Conservation (phyloP, 2,113 vertebrate genomes). For the Cygnus buccinator region DNA sequence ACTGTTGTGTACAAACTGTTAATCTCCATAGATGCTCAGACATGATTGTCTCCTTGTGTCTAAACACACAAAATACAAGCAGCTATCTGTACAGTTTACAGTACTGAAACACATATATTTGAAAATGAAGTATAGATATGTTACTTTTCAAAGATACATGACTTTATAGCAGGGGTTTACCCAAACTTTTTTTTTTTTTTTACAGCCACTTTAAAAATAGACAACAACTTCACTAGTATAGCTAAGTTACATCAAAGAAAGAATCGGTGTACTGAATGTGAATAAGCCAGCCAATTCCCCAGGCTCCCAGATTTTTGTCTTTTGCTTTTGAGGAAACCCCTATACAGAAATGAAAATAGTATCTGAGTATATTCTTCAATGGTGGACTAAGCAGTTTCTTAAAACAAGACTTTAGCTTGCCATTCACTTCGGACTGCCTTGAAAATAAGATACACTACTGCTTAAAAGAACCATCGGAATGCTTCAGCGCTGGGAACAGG, state of each 20-base stretch:
- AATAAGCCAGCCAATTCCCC: slow-evolving; percentile 87
- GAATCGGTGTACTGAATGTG: slow-evolving; percentile 75
- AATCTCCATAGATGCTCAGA: slow-evolving; percentile 86
- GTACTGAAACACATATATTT: slow-evolving; percentile 96
- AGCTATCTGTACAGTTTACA: slow-evolving; percentile 93
- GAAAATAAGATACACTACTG: slow-evolving; percentile 80
- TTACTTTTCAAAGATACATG: slow-evolving; percentile 99
- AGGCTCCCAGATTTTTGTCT: slow-evolving; percentile 80
- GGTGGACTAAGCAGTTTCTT: slow-evolving; percentile 86
- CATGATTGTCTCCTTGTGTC: slow-evolving; percentile 98
- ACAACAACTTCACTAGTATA: slow-evolving; percentile 86
- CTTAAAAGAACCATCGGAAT: slow-evolving; percentile 99
- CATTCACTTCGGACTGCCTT: slow-evolving; percentile 84
- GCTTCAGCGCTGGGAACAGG: slow-evolving; percentile 96
- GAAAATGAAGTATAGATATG: slow-evolving; percentile 98
- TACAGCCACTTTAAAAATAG: slow-evolving; percentile 88
- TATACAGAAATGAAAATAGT: slow-evolving; percentile 86
- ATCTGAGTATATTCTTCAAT: slow-evolving; percentile 86
- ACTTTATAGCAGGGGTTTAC: slow-evolving; percentile 94
- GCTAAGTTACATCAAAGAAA: slow-evolving; percentile 86
- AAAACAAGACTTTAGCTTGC: slow-evolving; percentile 89
- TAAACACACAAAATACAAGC: slow-evolving; percentile 90
- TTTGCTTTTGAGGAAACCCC: slow-evolving; percentile 83
- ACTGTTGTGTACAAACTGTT: slow-evolving; percentile 79
- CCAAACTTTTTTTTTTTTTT: slow-evolving; percentile 79